A percentile compares a stretch with the other conserved stretches of the same genome.
These are phyloP conservation scores for Rousettus leschenaultii DNA, from an alignment of 2,113 vertebrate species.

Conservation along the genomic window DNA sequence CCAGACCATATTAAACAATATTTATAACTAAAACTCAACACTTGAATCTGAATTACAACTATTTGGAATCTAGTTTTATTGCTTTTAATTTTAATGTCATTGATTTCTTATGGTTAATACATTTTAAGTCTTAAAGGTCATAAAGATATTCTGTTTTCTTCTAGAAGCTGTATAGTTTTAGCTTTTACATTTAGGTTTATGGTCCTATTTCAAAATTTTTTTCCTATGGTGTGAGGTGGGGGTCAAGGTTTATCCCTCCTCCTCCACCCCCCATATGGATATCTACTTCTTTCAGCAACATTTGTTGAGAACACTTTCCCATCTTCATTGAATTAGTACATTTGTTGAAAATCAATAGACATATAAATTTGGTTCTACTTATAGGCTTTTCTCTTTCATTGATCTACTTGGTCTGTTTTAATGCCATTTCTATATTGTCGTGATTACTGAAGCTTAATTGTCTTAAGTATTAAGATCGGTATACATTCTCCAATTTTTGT, in stretches of 20 bases:
- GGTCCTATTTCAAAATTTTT: not conserved
- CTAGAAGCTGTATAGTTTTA: not conserved
- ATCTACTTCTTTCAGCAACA: not conserved
- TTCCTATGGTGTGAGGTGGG: not conserved
- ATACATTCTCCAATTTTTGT: not conserved
- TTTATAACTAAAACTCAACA: not conserved
- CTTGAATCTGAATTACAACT: slow-evolving; percentile 1
- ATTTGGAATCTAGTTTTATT: slow-evolving; percentile 30
- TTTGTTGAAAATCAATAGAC: slow-evolving; percentile 8
- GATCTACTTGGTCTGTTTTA: not conserved
- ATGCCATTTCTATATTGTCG: not conserved
- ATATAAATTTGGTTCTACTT: not conserved
- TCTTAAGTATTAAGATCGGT: not conserved
- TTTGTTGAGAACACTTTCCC: not conserved
- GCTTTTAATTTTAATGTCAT: slow-evolving; percentile 10
- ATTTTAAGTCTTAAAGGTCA: not conserved
- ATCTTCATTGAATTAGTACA: not conserved
- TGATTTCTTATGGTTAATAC: not conserved
- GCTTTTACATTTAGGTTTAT: not conserved
- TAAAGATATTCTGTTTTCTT: not conserved
- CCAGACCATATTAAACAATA: not conserved
- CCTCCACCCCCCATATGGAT: fast-evolving
- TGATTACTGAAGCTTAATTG: slow-evolving; percentile 20
- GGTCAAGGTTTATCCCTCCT: not conserved
- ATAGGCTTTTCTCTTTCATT: not conserved